phyloP scores from a whole-genome alignment of 2,113 vertebrate genomes.

The Ammodytes dubius region DNA sequence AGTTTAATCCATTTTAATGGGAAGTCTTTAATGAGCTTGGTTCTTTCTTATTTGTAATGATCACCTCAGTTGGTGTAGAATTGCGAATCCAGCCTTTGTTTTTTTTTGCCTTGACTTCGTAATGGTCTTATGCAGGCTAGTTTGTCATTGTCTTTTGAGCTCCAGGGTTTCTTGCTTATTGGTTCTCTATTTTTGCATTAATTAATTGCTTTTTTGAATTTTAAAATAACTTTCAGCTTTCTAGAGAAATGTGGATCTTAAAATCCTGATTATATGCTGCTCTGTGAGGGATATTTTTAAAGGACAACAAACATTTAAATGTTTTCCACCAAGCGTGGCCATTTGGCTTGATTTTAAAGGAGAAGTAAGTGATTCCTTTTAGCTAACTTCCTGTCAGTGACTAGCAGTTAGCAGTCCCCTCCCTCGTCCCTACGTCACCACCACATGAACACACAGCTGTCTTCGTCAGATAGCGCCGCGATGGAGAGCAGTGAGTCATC shows the following conservation, averaged over 20 bases:
- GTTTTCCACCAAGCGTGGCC: background rate
- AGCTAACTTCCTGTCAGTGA: no score
- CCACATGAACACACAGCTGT: no score
- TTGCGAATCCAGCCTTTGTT: slow-evolving; percentile 17
- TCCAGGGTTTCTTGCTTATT: slow-evolving; percentile 1
- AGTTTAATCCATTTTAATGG: slow-evolving; percentile 45
- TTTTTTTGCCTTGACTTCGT: background rate
- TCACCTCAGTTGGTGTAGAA: slow-evolving; percentile 12
- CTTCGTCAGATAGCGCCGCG: no score
- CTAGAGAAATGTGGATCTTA: background rate
- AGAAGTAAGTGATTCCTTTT: no score
- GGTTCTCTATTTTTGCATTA: background rate
- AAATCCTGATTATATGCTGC: background rate
- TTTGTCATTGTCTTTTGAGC: background rate
- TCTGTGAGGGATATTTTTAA: no score
- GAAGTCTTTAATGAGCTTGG: slow-evolving; percentile 2
- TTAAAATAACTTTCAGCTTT: background rate
- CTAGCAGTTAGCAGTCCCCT: no score
- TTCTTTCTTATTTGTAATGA: slow-evolving; percentile 12
- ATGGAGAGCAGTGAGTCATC: no score
- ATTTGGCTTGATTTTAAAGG: background rate
- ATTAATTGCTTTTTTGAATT: background rate
- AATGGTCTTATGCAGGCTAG: background rate
- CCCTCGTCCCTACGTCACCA: no score
- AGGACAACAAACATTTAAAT: background rate